Evolutionary conservation across 2,888 invertebrate species (phyloP).

Genomic region (Calephelis perditalis): DNA sequence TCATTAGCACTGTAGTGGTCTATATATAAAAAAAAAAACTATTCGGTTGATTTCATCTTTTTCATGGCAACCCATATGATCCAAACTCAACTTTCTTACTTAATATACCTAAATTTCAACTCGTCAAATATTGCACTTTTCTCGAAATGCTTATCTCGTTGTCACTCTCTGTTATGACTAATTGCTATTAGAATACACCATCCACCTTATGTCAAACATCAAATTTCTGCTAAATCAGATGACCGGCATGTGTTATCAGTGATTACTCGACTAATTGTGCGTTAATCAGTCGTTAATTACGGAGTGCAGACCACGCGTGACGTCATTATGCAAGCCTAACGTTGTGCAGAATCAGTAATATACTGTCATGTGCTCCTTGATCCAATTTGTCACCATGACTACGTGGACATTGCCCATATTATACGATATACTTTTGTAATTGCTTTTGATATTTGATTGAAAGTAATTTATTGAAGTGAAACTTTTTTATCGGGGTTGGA

Average conservation of each 20-base stretch:
- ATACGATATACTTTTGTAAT: constrained; percentile 4
- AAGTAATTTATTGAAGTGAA: too few species aligned
- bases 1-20: too few species aligned
- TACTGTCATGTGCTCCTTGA: constrained; percentile 42
- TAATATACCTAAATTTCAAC: too few species aligned
- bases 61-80: too few species aligned
- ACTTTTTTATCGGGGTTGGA: too few species aligned
- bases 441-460: not conserved
- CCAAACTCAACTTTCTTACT: too few species aligned
- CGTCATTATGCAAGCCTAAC: constrained; percentile 42
- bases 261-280: constrained; percentile 55
- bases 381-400: constrained; percentile 42
- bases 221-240: constrained; percentile 26
- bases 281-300: constrained; percentile 61
- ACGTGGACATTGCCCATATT: not conserved
- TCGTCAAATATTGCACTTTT: too few species aligned
- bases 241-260: constrained; percentile 45
- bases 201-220: not conserved
- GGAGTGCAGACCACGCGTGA: constrained; percentile 41
- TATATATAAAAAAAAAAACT: too few species aligned
- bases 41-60: too few species aligned
- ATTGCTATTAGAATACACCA: not conserved
- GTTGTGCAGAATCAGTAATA: constrained; percentile 38
- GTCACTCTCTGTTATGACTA: too few species aligned
- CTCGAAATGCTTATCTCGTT: not conserved